Evolutionary conservation across 2,797 vertebrate species (phyloP).

Genomic region (Tiaroga cobitis): DNA sequence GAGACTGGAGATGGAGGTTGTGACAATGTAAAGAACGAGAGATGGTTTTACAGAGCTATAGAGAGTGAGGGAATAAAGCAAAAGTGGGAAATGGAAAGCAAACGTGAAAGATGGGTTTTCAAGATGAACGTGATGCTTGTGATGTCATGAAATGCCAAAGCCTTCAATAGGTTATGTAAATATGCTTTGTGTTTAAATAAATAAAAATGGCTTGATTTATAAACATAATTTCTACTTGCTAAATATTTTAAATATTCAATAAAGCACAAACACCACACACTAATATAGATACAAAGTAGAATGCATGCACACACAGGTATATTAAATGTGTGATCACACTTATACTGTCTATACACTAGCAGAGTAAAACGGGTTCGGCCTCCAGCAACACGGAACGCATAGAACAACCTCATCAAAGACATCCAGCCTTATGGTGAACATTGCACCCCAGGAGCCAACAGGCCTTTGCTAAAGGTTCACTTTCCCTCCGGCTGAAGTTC

Average conservation of each 20-base stretch:
- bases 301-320: neutral
- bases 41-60: slow-evolving; percentile 31
- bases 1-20: slow-evolving; percentile 56
- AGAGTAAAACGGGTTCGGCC: neutral
- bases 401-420: slow-evolving; percentile 24
- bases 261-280: slow-evolving; percentile 32
- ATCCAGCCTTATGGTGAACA: slow-evolving; percentile 6
- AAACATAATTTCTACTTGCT: neutral
- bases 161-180: neutral
- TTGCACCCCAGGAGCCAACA: slow-evolving; percentile 19
- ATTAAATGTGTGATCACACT: neutral
- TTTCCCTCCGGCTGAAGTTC: slow-evolving; percentile 11
- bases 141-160: neutral
- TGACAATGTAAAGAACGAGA: slow-evolving; percentile 45
- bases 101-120: neutral
- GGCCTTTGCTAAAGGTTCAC: slow-evolving; percentile 11
- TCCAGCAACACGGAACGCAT: slow-evolving; percentile 9
- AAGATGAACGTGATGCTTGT: neutral
- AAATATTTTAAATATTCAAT: slow-evolving; percentile 33
- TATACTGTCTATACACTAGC: neutral
- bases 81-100: neutral
- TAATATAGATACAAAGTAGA: neutral
- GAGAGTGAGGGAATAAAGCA: neutral
- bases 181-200: neutral
- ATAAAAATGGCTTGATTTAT: too few relatives aligned